These are phyloP conservation scores for Nanorana parkeri DNA, from an alignment of 2,113 vertebrate genomes.

Conservation along the genomic window DNA sequence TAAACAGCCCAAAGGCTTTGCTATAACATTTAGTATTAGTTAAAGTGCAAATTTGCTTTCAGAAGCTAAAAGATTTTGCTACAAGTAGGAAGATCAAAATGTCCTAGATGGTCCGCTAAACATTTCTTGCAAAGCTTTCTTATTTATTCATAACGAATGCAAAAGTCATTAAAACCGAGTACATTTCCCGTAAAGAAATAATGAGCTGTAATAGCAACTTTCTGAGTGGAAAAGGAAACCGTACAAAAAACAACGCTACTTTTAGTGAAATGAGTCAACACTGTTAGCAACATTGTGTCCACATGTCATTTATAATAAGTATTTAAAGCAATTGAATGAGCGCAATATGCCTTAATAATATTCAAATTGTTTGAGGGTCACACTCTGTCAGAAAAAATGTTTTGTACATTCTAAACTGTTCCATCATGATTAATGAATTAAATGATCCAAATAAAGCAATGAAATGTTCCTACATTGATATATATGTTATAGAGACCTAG, in stretches of 20 bases:
- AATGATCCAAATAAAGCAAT: too few species aligned
- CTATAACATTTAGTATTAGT: conserved; percentile 12
- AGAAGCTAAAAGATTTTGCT: not conserved
- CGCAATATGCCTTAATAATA: not conserved
- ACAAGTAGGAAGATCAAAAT: conserved; percentile 2
- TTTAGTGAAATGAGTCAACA: conserved; percentile 22
- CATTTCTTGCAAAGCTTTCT: conserved; percentile 27
- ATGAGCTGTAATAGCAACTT: conserved; percentile 30
- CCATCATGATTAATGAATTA: too few species aligned
- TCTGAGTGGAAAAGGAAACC: conserved; percentile 9
- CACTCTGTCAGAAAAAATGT: too few species aligned
- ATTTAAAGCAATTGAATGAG: conserved; percentile 30
- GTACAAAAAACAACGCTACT: conserved; percentile 25
- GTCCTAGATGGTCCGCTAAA: conserved; percentile 23
- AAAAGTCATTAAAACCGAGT: conserved; percentile 25
- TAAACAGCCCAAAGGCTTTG: conserved; percentile 11
- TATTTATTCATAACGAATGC: conserved; percentile 41
- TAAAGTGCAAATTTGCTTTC: conserved; percentile 1
- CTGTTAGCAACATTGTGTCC: conserved; percentile 18
- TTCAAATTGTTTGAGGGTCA: too few species aligned
- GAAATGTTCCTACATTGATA: too few species aligned
- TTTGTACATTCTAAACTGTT: too few species aligned
- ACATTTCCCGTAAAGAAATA: conserved; percentile 34
- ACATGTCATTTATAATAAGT: conserved; percentile 15
- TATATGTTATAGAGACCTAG: too few species aligned